A percentile compares a stretch with the other conserved stretches of the same genome.
These are phyloP conservation scores for Vireo griseus DNA, from an alignment of 2,797 vertebrate species.

Conservation along the genomic window DNA sequence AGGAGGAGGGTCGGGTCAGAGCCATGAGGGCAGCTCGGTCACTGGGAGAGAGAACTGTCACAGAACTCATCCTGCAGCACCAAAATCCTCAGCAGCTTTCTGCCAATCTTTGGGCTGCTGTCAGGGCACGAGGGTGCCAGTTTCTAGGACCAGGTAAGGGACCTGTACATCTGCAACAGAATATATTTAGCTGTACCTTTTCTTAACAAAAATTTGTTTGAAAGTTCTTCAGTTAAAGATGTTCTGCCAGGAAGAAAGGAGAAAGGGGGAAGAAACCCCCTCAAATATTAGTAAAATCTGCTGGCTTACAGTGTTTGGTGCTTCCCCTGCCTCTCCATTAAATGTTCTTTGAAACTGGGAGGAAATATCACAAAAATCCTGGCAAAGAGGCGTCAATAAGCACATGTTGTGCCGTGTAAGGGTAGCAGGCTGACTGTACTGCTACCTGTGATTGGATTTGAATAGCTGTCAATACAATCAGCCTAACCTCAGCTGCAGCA, in stretches of 20 bases:
- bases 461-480: not conserved
- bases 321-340: not conserved
- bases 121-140: slow-evolving; percentile 92
- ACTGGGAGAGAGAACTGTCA: slow-evolving; percentile 90
- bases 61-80: slow-evolving; percentile 93
- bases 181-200: not conserved
- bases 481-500: not conserved
- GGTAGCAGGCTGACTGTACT: not conserved
- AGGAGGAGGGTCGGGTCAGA: slow-evolving; percentile 91
- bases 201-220: not conserved
- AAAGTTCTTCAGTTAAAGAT: not conserved
- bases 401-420: not conserved
- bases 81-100: slow-evolving; percentile 97
- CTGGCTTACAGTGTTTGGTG: not conserved
- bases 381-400: not conserved
- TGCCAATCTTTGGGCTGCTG: slow-evolving; percentile 94
- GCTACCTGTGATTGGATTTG: not conserved
- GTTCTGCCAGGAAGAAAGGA: not conserved
- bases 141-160: slow-evolving; percentile 90
- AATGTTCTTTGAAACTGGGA: not conserved
- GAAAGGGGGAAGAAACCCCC: rapidly evolving
- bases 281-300: not conserved
- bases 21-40: slow-evolving; percentile 90
- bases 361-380: not conserved
- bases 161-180: not conserved